A percentile compares a stretch with the other conserved stretches of the same genome.
phyloP scores from a whole-genome alignment of 1,140 invertebrate genomes.

The Parapsyche elsis region DNA sequence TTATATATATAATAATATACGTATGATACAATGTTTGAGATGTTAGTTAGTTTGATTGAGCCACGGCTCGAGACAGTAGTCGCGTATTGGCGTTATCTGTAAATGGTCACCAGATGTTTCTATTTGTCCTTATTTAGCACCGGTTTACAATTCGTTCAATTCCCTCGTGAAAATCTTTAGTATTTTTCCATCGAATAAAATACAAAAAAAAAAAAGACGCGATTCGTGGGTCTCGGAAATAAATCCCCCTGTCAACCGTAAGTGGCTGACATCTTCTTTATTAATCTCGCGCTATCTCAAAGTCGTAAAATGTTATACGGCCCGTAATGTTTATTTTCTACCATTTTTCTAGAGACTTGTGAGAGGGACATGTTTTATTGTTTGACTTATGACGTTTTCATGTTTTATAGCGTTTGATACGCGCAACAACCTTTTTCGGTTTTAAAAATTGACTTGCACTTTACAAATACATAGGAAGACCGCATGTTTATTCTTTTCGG shows the following conservation, averaged over 20 bases:
- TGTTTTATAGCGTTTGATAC: conserved; percentile 12
- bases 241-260: conserved; percentile 6
- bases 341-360: neutral
- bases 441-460: neutral
- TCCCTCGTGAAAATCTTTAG: too few relatives aligned
- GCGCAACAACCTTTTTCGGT: neutral
- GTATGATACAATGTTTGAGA: too few relatives aligned
- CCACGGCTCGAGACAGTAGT: too few relatives aligned
- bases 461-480: conserved; percentile 4
- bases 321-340: conserved; percentile 8
- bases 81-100: too few relatives aligned
- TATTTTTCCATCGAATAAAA: too few relatives aligned
- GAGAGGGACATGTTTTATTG: neutral
- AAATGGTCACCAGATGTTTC: too few relatives aligned
- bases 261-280: conserved; percentile 19
- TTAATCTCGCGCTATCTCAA: conserved; percentile 16
- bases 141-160: too few relatives aligned
- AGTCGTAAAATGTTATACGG: conserved; percentile 14
- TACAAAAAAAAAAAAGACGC: too few relatives aligned
- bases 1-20: too few relatives aligned
- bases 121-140: too few relatives aligned
- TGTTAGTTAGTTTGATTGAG: too few relatives aligned
- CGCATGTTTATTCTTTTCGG: conserved; percentile 6
- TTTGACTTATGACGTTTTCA: neutral
- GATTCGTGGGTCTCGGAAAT: neutral